A percentile compares a stretch with the other conserved stretches of the same genome.
These are phyloP conservation scores for Borostomias antarcticus DNA, from an alignment of 2,797 vertebrate species.

Conservation along the genomic window DNA sequence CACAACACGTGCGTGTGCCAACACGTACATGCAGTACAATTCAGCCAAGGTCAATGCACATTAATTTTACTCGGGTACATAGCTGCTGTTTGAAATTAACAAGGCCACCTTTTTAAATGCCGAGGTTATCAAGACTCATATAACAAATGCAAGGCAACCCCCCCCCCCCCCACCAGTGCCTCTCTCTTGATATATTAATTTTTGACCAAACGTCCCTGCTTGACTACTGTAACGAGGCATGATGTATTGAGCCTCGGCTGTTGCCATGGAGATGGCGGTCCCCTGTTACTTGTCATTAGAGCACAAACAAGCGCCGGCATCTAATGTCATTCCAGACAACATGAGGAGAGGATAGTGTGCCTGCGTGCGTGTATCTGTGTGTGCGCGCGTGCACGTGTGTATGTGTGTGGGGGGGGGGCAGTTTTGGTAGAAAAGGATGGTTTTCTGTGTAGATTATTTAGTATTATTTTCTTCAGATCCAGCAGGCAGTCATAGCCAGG, in stretches of 20 bases:
- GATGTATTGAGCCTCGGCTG: conserved; percentile 86
- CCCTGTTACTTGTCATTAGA: conserved; percentile 89
- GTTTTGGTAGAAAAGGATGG: no score
- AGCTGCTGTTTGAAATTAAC: conserved; percentile 69
- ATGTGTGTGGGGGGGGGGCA: conserved; percentile 3
- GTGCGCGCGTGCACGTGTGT: conserved; percentile 21
- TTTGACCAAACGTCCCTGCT: conserved; percentile 82
- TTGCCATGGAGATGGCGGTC: conserved; percentile 87
- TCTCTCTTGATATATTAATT: conserved; percentile 77
- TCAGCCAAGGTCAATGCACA: conserved; percentile 70
- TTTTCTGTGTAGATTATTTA: conserved; percentile 49
- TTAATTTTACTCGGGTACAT: conserved; percentile 56
- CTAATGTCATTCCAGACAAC: conserved; percentile 87
- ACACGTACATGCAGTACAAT: conserved; percentile 42
- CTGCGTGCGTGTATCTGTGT: conserved; percentile 38
- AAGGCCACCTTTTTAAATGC: conserved; percentile 63
- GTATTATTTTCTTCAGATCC: conserved; percentile 39
- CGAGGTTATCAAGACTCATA: conserved; percentile 64
- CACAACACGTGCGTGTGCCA: conserved; percentile 9
- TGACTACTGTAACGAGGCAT: conserved; percentile 87
- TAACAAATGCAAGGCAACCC: conserved; percentile 69
- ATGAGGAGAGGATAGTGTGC: conserved; percentile 58
- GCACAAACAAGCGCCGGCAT: conserved; percentile 83
- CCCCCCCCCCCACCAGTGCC: conserved; percentile 19
- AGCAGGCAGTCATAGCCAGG: conserved; percentile 17